Evolutionary conservation across 2,888 invertebrate genomes (phyloP), one percentile per base, ranked within the genome.

Genomic region (Acrobasis consociella): DNA sequence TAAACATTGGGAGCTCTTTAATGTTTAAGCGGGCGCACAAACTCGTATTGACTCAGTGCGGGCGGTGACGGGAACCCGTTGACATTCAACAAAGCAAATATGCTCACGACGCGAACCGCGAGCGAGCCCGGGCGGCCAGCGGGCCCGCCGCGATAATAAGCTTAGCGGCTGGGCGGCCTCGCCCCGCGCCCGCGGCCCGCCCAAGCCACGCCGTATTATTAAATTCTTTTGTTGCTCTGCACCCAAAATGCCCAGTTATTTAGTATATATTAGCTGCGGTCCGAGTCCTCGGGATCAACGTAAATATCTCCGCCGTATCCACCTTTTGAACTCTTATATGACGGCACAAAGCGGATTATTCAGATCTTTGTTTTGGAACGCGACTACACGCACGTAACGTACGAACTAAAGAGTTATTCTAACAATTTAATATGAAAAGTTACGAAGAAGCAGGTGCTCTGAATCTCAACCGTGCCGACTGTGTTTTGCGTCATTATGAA

Each of bases 1-100:
- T 89, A 90, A 89, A 91, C 87, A 90, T 83, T 85, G 86, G 79
- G 78, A 84, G 82, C 85, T 88, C 82, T 88, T 89, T 86, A 90
- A 91, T 90, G 89, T 91, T 90, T 87, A 85, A 90, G 80, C 84
- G 85, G 80, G 83, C 78, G 81, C 80, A 77, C 83, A 83, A 84
- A 82, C 84, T 81, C 81, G 76, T 83, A 80, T 86, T 83, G 86
- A 83, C 86, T 77, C 75, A 75, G 75, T 70, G 69, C 72, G 77
- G 78, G 79, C 76, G 76, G 75, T 75, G 78, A 77, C 76, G 74
- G 77, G 67, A 75, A 73, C 70, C 80, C 82, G 84, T 84, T 87
- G 88, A 88, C 90, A 84, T 87, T 87, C 72, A 82, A 81, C 86
- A 85, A 84, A 83, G 84, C 90, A 89, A 91, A 92, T 83, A 91